phyloP scores from a whole-genome alignment of 2,888 invertebrate genomes.

The Odontomyia ornata region DNA sequence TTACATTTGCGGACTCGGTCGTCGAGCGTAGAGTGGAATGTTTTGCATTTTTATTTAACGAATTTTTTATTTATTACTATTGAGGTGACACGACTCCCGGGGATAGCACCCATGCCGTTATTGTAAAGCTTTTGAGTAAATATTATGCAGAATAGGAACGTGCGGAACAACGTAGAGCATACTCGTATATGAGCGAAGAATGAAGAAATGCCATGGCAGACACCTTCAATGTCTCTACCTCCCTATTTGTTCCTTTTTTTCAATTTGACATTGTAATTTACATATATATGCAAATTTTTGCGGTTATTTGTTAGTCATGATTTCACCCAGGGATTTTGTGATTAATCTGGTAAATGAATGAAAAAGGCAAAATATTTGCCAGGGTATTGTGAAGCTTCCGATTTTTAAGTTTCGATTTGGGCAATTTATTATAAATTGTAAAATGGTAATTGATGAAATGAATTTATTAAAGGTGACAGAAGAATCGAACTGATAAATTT shows the following conservation, averaged over 20 bases:
- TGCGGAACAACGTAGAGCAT: too few relatives aligned
- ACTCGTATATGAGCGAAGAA: not conserved
- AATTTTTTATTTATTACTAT: conserved; percentile 41
- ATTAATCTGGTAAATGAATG: conserved; percentile 28
- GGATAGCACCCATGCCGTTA: conserved; percentile 22
- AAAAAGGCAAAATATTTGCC: not conserved
- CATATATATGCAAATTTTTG: conserved; percentile 41
- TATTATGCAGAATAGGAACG: not conserved
- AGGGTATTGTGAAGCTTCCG: not conserved
- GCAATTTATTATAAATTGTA: not conserved
- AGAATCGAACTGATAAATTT: too few relatives aligned
- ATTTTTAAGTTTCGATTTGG: not conserved
- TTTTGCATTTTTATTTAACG: conserved; percentile 32
- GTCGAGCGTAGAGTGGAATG: not conserved
- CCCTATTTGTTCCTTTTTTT: not conserved
- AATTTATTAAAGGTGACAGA: too few relatives aligned
- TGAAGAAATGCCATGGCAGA: conserved; percentile 15
- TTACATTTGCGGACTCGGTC: not conserved
- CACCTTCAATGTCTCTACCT: not conserved
- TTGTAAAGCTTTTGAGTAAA: conserved; percentile 28
- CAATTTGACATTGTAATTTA: conserved; percentile 28
- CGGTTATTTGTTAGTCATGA: conserved; percentile 38
- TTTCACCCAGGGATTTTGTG: not conserved
- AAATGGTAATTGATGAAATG: not conserved
- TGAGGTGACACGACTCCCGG: conserved; percentile 39